Evolutionary conservation across 2,888 invertebrate genomes (phyloP), one percentile per base, ranked within the genome.

Genomic region (Plutella xylostella): DNA sequence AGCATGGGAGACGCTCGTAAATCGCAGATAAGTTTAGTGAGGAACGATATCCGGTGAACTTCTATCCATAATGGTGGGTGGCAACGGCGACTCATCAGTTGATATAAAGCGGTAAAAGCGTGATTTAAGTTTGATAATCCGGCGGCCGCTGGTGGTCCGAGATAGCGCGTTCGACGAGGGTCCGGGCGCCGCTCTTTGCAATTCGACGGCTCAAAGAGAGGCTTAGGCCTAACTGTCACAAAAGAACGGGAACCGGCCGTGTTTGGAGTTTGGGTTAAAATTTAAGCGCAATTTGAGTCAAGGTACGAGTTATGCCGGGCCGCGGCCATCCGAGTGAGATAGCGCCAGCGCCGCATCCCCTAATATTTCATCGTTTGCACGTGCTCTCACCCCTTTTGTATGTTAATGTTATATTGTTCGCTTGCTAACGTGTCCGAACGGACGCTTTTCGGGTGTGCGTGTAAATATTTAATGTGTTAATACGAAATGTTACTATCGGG

Each of bases 51-150:
- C 38, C 11, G 14, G 22, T 19, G n/a, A 22, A 39, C 12, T 25
- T 39, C 15, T 39, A 22, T 11, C 39, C 25, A 22, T 39, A 4
- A 17, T 9, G 34, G 34, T 14, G 7, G 22, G 17, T 15, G 15
- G 14, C 39, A 25, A 15, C 39, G 25, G 28, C n/a, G n/a, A n/a
- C n/a, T n/a, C n/a, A n/a, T n/a, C n/a, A n/a, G 22, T 48, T 45
- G 49, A 53, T 56, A 57, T 56, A 33, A 61, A 53, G 54, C 53
- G 55, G 51, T 52, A 56, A 55, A 61, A 58, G 60, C 55, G 58
- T 55, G 60, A 63, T 68, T 66, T 61, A 65, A 68, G 68, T 72
- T 73, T 68, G 67, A 66, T 75, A 76, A 76, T 74, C 71, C 73
- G 57, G 58, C 61, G 66, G 63, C 67, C 64, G 68, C 63, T 68